Conservation (phyloP, 53 echinoderm and acorn worm genomes). For the Antedon mediterranea region DNA sequence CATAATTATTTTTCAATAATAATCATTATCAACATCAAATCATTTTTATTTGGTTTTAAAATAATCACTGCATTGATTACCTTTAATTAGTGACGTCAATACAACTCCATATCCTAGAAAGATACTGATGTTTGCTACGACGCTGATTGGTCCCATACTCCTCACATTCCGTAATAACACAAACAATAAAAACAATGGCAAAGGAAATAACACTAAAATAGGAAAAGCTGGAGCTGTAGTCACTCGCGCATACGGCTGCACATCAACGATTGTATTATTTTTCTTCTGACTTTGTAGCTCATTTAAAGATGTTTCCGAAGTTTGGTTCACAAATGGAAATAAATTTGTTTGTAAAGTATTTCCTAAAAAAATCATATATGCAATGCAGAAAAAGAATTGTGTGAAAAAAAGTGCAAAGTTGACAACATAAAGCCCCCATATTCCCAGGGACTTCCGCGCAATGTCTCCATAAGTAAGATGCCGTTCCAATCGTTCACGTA, state of each 20-base stretch:
- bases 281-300: not conserved
- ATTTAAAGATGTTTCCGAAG: not conserved
- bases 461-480: constrained; percentile 60
- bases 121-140: constrained; percentile 50
- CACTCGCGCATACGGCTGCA: not conserved
- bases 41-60: too few relatives aligned
- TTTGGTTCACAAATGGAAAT: constrained; percentile 6
- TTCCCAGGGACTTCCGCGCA: constrained; percentile 35
- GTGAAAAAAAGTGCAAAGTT: constrained; percentile 58
- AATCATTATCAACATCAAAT: too few relatives aligned
- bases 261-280: not conserved
- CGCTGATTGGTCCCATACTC: constrained; percentile 56
- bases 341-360: constrained; percentile 40
- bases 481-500: constrained; percentile 27
- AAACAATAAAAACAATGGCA: constrained; percentile 55
- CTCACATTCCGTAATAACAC: constrained; percentile 54
- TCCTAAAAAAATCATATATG: constrained; percentile 71
- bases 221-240: constrained; percentile 20
- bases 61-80: constrained; percentile 23
- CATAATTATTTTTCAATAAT: too few relatives aligned
- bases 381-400: constrained; percentile 72
- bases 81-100: constrained; percentile 31
- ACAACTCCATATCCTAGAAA: constrained; percentile 41
- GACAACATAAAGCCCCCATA: constrained; percentile 31
- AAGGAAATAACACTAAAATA: constrained; percentile 39